Conservation (phyloP, 1,140 invertebrate genomes). For the Acromyrmex heyeri region DNA sequence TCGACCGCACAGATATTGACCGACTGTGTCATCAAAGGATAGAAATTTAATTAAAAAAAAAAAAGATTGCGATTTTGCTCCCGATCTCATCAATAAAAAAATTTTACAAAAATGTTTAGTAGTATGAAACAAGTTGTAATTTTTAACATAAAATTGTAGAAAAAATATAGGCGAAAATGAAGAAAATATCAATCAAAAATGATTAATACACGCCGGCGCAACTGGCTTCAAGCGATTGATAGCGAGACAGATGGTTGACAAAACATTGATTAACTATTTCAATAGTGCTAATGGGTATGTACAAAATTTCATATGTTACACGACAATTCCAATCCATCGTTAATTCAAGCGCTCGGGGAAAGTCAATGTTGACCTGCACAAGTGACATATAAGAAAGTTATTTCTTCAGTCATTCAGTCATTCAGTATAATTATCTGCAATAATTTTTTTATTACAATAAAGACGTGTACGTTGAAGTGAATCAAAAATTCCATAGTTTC, state of each 20-base stretch:
- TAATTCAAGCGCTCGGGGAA: conserved; percentile 38
- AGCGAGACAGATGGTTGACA: conserved; percentile 40
- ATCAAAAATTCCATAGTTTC: not conserved
- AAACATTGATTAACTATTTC: conserved; percentile 76
- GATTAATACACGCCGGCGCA: conserved; percentile 13
- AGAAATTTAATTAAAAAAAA: conserved; percentile 2
- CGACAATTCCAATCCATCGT: conserved; percentile 72
- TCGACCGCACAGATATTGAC: not conserved
- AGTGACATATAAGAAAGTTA: not conserved
- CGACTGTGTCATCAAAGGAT: too few relatives aligned
- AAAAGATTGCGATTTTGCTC: not conserved
- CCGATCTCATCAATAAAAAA: not conserved
- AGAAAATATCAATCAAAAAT: not conserved
- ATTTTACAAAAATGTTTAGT: not conserved
- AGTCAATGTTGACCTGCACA: conserved; percentile 1
- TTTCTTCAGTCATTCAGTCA: not conserved
- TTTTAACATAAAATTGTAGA: not conserved
- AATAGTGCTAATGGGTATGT: conserved; percentile 79
- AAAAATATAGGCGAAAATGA: not conserved
- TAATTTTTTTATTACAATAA: conserved; percentile 3
- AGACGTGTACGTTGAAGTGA: not conserved
- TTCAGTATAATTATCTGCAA: not conserved
- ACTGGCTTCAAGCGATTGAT: conserved; percentile 53
- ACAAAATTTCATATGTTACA: conserved; percentile 82
- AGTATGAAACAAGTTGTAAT: not conserved